Evolutionary conservation across 2,888 invertebrate genomes (phyloP).

Genomic region (Drosophila stalkeri): DNA sequence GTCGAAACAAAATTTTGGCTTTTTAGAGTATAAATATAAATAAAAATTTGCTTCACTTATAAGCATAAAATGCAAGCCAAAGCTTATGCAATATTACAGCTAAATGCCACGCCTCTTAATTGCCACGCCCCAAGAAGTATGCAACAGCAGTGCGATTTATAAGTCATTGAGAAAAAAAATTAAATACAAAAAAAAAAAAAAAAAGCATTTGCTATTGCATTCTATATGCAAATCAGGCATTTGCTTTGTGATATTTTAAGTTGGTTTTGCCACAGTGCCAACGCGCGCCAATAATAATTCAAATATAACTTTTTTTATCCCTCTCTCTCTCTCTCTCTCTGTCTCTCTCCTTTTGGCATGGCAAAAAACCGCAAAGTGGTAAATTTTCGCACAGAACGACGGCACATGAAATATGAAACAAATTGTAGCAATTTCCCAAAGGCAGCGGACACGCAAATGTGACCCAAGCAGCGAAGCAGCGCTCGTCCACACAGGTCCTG

Average conservation of each 20-base stretch:
- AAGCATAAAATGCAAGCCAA: background rate
- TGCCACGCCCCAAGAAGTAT: conserved; percentile 35
- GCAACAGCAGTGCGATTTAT: conserved; percentile 20
- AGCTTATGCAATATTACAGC: conserved; percentile 34
- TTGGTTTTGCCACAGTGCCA: conserved; percentile 31
- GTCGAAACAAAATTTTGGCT: background rate
- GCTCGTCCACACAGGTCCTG: conserved; percentile 12
- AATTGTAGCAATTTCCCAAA: conserved; percentile 75
- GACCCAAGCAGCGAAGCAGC: conserved; percentile 50
- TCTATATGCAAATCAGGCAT: conserved; percentile 73
- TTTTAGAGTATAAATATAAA: background rate
- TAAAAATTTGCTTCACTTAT: background rate
- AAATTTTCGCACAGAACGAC: conserved; percentile 35
- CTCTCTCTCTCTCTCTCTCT: no score
- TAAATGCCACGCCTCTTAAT: conserved; percentile 8
- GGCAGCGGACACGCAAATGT: conserved; percentile 70
- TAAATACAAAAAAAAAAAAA: conserved; percentile 30
- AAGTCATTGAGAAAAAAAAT: conserved; percentile 5
- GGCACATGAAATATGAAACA: conserved; percentile 77
- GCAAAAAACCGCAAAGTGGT: conserved; percentile 38
- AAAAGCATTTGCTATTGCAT: conserved; percentile 58
- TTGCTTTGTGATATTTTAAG: conserved; percentile 42
- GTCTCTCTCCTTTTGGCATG: conserved; percentile 5
- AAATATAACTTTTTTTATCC: conserved; percentile 44
- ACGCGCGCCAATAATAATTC: conserved; percentile 68